Base-by-base conservation (phyloP, 2,113 vertebrate species). In the Seriola rivoliana region DNA sequence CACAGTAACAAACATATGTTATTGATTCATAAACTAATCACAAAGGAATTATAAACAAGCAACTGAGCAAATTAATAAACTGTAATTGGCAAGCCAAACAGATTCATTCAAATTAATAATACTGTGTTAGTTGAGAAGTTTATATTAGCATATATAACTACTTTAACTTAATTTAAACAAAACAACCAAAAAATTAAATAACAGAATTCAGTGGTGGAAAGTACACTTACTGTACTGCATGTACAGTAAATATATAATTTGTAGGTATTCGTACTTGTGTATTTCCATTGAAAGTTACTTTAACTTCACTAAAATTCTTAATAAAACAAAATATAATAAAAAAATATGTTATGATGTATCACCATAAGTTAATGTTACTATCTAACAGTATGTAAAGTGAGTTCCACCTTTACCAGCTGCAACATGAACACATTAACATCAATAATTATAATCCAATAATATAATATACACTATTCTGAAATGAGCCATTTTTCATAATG, bases 1-100 rank as follows among this genome's bases (percentile, higher is more conserved):
- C 40, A 71, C 55, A 72, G 23, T 38, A 58, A 86, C 8, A 68
- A 36, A 64, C 58, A 65, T 12, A 40, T 70, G 13, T 62, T 8
- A 54, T 4, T 63, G 54, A 36, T 59, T 9, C 0, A 67, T n/a
- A 16, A 73, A 75, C 11, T 59, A 32, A 78, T 71, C 68, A 44
- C 2, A 73, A 73, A 58, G 17, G 10, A 69, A 32, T 10, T 8
- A 29, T 29, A n/a, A 72, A 81, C 38, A 76, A 63, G 64, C 50
- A 81, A 63, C 21, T 29, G 17, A 58, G 7, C 8, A 38, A 78
- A 78, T 16, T 0, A 46, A 66, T 66, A 66, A 65, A 46, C 38
- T 23, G 71, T 10, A 68, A 46, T 3, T 76, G 16, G 7, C 29
- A 63, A 66, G 48, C 32, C 21, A 63, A 72, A 71, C 29, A 59